Conservation (phyloP, 2,113 vertebrate species). For the Haemorhous mexicanus region DNA sequence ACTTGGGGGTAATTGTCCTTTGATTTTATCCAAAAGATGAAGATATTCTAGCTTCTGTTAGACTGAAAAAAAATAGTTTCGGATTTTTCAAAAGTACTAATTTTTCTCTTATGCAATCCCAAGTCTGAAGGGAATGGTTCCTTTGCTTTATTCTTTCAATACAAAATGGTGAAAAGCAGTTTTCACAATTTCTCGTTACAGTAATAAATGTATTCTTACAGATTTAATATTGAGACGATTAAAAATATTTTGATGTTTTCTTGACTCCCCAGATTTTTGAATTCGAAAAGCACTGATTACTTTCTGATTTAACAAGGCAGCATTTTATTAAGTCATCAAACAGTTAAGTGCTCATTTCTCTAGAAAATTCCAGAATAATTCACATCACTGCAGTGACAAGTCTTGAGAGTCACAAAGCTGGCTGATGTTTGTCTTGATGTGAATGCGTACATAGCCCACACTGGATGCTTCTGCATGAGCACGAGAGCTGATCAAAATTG, state of each 20-base stretch:
- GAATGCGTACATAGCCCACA: background rate
- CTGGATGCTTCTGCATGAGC: background rate
- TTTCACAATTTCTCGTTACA: background rate
- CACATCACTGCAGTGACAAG: background rate
- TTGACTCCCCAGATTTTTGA: background rate
- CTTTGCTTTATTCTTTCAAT: background rate
- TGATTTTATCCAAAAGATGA: background rate
- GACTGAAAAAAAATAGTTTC: background rate
- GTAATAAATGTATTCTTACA: background rate
- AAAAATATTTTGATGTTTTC: background rate
- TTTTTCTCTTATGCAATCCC: background rate
- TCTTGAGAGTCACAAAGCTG: background rate
- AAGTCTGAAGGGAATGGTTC: background rate
- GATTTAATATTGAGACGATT: background rate
- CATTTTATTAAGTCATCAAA: background rate
- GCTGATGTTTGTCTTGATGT: background rate
- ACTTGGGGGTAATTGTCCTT: accelerated
- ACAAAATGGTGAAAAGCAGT: background rate
- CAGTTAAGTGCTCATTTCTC: background rate
- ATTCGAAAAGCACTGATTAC: background rate
- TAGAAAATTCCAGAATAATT: background rate
- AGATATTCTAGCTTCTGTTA: background rate
- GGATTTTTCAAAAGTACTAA: background rate
- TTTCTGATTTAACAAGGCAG: background rate
- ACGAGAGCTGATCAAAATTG: accelerated